Evolutionary conservation across 2,797 vertebrate species (phyloP), one percentile per base, ranked within the genome.

Genomic region (Vireo griseus): DNA sequence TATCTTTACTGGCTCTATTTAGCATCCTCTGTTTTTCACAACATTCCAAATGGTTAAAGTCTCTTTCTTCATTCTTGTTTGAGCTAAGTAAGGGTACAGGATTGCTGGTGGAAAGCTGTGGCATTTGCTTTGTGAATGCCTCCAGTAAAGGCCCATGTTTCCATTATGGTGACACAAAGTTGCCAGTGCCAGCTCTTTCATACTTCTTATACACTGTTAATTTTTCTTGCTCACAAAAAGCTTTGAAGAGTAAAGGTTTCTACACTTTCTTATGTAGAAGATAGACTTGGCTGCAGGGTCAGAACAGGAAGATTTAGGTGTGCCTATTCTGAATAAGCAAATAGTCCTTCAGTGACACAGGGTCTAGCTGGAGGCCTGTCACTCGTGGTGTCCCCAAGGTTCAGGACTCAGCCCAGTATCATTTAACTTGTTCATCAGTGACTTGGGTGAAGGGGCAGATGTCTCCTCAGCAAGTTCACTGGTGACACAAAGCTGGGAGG

Each of bases 81-180:
- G 33, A 72, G 40, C 14, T 35, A 62, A 24, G 45, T 35, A 62
- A 24, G 45, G 20, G 17, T 50, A 11, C 13, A 29, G 51, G 20
- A 33, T 21, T 86, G 54, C 47, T 55, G 37, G 11, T 51, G 40
- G 10, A 33, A 76, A 51, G 15, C 39, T 42, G 17, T 54, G 50
- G 8, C 11, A 1, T 85, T 65, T 24, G 3, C 54, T 80, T 35
- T 37, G 21, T 37, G 19, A 71, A 63, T 31, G 24, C 28, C 21
- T 58, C 4, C 6, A 13, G 1, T 28, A 39, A 79, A 54, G 31
- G 6, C 8, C 5, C 0, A 0, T 22, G 5, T 58, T 73, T 26
- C 48, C n/a, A 17, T 39, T 61, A 48, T 52, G 25, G 26, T 65
- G 35, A 16, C 13, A 11, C 3, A 8, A 31, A 37, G 40, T 16